These are phyloP conservation scores for Punctoribates punctum DNA, from an alignment of 2,888 invertebrate genomes.

Conservation along the genomic window DNA sequence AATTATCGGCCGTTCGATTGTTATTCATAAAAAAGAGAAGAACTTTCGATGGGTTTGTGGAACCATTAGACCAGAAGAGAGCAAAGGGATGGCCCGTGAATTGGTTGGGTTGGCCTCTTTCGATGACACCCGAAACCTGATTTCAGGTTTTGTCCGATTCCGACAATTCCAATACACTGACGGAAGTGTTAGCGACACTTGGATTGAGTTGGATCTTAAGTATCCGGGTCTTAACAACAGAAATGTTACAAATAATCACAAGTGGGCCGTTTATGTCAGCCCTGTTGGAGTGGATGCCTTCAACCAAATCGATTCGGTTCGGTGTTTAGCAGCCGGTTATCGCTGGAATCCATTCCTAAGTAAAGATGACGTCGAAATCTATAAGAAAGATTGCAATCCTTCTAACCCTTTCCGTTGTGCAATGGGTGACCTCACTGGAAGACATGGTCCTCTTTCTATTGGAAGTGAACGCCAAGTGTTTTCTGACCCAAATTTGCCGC, in stretches of 20 bases:
- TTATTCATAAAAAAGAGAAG: constrained; percentile 66
- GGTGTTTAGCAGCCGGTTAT: constrained; percentile 87
- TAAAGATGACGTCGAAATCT: constrained; percentile 62
- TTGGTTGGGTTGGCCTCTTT: constrained; percentile 82
- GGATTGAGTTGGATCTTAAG: constrained; percentile 80
- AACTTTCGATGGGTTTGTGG: constrained; percentile 75
- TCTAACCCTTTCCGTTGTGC: constrained; percentile 84
- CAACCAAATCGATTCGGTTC: constrained; percentile 69
- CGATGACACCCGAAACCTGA: constrained; percentile 74
- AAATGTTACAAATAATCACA: constrained; percentile 72
- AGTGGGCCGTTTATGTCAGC: constrained; percentile 87
- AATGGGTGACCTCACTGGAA: constrained; percentile 80
- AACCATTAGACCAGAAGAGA: constrained; percentile 72
- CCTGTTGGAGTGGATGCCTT: constrained; percentile 86
- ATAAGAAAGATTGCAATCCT: constrained; percentile 78
- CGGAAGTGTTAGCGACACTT: constrained; percentile 80
- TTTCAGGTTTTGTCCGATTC: constrained; percentile 79
- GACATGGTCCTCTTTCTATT: constrained; percentile 76
- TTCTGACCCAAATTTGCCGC: constrained; percentile 79
- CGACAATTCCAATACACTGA: constrained; percentile 81
- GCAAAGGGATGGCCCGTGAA: constrained; percentile 78
- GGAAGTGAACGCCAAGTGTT: constrained; percentile 72
- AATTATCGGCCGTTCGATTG: constrained; percentile 78
- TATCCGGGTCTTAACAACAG: constrained; percentile 79
- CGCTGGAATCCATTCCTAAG: constrained; percentile 54